Evolutionary conservation across 2,888 invertebrate species (phyloP).

Genomic region (Beris morrisii): DNA sequence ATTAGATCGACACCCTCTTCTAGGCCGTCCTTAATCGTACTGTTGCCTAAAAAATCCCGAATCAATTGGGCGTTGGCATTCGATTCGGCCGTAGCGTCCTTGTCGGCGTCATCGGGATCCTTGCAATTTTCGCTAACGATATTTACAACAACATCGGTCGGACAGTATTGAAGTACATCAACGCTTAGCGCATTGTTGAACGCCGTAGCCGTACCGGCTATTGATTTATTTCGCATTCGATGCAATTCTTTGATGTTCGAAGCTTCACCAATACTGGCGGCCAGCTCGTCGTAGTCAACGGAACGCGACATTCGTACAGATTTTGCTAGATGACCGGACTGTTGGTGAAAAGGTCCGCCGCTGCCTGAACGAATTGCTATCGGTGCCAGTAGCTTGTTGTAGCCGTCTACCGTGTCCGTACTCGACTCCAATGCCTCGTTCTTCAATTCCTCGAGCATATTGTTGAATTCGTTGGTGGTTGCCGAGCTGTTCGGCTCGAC

Average conservation of each 20-base stretch:
- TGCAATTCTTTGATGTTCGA: slow-evolving; percentile 34
- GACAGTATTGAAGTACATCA: slow-evolving; percentile 23
- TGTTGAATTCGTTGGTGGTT: slow-evolving; percentile 43
- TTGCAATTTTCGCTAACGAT: slow-evolving; percentile 15
- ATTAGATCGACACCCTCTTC: slow-evolving; percentile 66
- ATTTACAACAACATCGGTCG: slow-evolving; percentile 10
- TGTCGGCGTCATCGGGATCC: background rate
- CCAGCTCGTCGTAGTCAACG: slow-evolving; percentile 36
- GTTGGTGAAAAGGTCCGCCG: background rate
- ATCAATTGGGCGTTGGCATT: slow-evolving; percentile 52
- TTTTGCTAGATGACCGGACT: slow-evolving; percentile 21
- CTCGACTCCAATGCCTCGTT: slow-evolving; percentile 43
- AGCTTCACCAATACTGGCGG: slow-evolving; percentile 36
- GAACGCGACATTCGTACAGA: slow-evolving; percentile 30
- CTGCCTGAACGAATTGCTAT: background rate
- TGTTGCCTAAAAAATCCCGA: slow-evolving; percentile 67
- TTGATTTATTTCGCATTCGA: slow-evolving; percentile 18
- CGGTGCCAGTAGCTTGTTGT: slow-evolving; percentile 29
- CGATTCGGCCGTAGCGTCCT: slow-evolving; percentile 8
- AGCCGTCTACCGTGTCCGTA: slow-evolving; percentile 13
- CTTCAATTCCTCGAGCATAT: slow-evolving; percentile 46
- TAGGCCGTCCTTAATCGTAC: slow-evolving; percentile 67
- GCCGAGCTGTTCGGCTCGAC: slow-evolving; percentile 17
- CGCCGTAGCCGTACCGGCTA: slow-evolving; percentile 2
- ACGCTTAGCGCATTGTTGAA: slow-evolving; percentile 15